These are phyloP conservation scores for Apamea epomidion DNA, from an alignment of 2,888 invertebrate species.

Conservation along the genomic window DNA sequence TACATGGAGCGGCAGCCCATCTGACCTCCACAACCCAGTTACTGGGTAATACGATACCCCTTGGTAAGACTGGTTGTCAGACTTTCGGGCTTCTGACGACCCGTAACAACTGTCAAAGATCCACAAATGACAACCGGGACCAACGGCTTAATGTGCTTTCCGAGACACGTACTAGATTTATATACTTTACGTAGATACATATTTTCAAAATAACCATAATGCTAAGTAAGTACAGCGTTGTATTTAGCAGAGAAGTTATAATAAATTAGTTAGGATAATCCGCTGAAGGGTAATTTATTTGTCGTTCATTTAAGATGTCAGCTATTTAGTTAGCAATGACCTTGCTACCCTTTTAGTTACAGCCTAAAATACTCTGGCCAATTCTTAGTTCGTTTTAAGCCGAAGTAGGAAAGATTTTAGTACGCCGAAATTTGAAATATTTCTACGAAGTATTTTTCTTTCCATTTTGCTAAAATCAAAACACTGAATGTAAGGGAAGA, in stretches of 20 bases:
- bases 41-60: no score
- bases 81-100: no score
- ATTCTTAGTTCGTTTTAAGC: constrained; percentile 29
- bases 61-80: no score
- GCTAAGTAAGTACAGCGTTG: background rate
- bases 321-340: constrained; percentile 16
- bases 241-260: background rate
- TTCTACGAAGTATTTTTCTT: constrained; percentile 8
- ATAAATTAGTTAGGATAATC: background rate
- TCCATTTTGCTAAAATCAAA: background rate
- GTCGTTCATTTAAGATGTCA: constrained; percentile 17
- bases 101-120: no score
- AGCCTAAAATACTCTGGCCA: constrained; percentile 19
- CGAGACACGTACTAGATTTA: no score
- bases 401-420: constrained; percentile 12
- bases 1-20: no score
- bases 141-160: no score
- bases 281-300: constrained; percentile 14
- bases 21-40: no score
- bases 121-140: no score
- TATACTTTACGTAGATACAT: no score
- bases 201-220: background rate
- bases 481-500: background rate
- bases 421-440: constrained; percentile 9
- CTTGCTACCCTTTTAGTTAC: constrained; percentile 29